These are phyloP conservation scores for Enteromius treurensis DNA, from an alignment of 2,797 vertebrate genomes.

Conservation along the genomic window DNA sequence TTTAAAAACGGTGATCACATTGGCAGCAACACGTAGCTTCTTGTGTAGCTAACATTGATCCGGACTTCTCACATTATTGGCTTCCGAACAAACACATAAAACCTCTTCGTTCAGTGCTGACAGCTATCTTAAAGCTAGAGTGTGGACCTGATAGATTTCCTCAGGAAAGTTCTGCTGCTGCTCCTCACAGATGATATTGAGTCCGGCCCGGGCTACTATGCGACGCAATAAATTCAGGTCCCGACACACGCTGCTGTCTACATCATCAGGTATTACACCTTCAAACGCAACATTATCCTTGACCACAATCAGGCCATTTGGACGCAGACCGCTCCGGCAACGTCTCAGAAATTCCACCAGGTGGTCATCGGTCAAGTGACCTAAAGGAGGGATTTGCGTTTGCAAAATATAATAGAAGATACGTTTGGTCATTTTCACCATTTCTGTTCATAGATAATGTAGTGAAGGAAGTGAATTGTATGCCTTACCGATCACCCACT, in stretches of 20 bases:
- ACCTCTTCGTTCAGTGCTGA: neutral
- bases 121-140: conserved; percentile 88
- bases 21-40: conserved; percentile 8
- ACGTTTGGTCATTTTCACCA: neutral
- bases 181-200: conserved; percentile 85
- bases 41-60: conserved; percentile 11
- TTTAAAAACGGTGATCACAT: neutral
- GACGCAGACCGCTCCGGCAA: conserved; percentile 83
- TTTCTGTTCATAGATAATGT: neutral
- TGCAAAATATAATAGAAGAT: neutral
- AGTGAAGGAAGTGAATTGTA: neutral
- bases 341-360: conserved; percentile 88
- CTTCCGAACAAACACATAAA: conserved; percentile 1
- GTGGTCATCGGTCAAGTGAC: conserved; percentile 92
- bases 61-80: conserved; percentile 11
- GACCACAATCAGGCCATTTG: conserved; percentile 88
- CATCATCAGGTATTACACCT: conserved; percentile 91
- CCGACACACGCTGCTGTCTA: conserved; percentile 96
- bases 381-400: conserved; percentile 67
- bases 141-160: conserved; percentile 95
- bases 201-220: conserved; percentile 82
- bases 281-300: conserved; percentile 97
- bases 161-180: conserved; percentile 92
- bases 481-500: conserved; percentile 94
- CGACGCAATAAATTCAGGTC: conserved; percentile 81